phyloP scores from a whole-genome alignment of 2,888 invertebrate genomes.

The Drosophila cracens region DNA sequence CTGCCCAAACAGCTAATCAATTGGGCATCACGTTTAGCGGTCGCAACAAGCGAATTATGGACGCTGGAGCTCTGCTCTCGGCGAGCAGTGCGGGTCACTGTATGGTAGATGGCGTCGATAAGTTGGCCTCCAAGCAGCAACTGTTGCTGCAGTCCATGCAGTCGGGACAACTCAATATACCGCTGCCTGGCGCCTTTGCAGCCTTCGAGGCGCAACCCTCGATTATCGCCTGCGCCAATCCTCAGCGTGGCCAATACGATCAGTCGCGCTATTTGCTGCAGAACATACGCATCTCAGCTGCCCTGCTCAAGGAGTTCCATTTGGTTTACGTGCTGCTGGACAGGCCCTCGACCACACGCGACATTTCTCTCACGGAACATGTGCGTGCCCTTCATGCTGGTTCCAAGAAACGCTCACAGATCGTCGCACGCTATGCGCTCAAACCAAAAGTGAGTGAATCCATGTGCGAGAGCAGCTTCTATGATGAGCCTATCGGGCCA shows the following conservation, averaged over 20 bases:
- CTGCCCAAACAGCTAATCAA: slow-evolving; percentile 92
- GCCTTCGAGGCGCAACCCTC: slow-evolving; percentile 93
- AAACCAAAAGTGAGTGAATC: slow-evolving; percentile 83
- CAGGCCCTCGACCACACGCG: slow-evolving; percentile 88
- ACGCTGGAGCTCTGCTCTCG: slow-evolving; percentile 92
- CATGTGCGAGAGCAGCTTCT: slow-evolving; percentile 62
- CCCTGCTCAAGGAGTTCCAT: slow-evolving; percentile 96
- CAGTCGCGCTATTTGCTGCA: slow-evolving; percentile 94
- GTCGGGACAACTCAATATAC: slow-evolving; percentile 95
- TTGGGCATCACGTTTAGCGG: slow-evolving; percentile 90
- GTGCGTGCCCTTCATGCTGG: slow-evolving; percentile 91
- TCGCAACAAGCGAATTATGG: slow-evolving; percentile 87
- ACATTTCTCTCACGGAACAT: slow-evolving; percentile 86
- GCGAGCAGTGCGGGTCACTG: slow-evolving; percentile 96
- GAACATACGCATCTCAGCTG: slow-evolving; percentile 94
- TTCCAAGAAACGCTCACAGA: slow-evolving; percentile 70
- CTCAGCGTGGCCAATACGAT: slow-evolving; percentile 94
- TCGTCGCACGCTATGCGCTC: slow-evolving; percentile 81
- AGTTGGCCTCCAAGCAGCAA: slow-evolving; percentile 92
- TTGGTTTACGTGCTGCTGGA: slow-evolving; percentile 96
- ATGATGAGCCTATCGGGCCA: not conserved
- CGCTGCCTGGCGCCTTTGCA: slow-evolving; percentile 94
- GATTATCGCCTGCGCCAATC: slow-evolving; percentile 97
- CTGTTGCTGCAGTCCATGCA: slow-evolving; percentile 97
- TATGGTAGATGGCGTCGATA: slow-evolving; percentile 98